A percentile compares a stretch with the other conserved stretches of the same genome.
Evolutionary conservation across 2,113 vertebrate species (phyloP).

Genomic region (Tricholaema leucomelas): DNA sequence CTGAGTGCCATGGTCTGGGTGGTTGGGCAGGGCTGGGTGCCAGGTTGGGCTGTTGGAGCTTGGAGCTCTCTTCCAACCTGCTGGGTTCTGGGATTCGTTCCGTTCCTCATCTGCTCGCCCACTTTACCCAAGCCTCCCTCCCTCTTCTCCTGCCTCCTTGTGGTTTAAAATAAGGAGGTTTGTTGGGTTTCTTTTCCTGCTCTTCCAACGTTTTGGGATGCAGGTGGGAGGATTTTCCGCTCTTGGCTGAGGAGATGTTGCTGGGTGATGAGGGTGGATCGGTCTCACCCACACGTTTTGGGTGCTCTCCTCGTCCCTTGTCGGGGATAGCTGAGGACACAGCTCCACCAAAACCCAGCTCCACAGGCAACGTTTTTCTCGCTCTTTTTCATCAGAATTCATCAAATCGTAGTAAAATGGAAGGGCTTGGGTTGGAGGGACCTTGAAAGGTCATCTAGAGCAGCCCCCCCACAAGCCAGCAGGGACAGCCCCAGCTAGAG

Average conservation of each 20-base stretch:
- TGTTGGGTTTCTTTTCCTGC: background rate
- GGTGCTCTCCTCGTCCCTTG: background rate
- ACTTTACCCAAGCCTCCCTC: background rate
- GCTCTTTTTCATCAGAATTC: fast-evolving
- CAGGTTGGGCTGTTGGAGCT: too few relatives aligned
- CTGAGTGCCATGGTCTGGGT: too few relatives aligned
- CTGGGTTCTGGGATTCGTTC: too few relatives aligned
- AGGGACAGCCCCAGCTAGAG: background rate
- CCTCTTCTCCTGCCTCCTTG: background rate
- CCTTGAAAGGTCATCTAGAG: background rate
- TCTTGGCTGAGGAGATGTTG: background rate
- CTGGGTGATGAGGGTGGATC: background rate
- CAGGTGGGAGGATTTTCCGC: background rate
- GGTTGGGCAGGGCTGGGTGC: too few relatives aligned
- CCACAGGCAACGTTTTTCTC: background rate
- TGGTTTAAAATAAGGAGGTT: background rate
- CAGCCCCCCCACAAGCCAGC: background rate
- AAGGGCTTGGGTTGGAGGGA: background rate
- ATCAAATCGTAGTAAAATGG: background rate
- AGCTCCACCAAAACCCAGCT: fast-evolving
- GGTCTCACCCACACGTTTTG: background rate
- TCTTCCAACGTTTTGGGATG: background rate
- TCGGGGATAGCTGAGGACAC: background rate
- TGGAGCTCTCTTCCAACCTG: too few relatives aligned
- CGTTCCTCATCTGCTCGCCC: background rate